These are phyloP conservation scores for Australoheros scitulus DNA, from an alignment of 2,113 vertebrate genomes.

Conservation along the genomic window DNA sequence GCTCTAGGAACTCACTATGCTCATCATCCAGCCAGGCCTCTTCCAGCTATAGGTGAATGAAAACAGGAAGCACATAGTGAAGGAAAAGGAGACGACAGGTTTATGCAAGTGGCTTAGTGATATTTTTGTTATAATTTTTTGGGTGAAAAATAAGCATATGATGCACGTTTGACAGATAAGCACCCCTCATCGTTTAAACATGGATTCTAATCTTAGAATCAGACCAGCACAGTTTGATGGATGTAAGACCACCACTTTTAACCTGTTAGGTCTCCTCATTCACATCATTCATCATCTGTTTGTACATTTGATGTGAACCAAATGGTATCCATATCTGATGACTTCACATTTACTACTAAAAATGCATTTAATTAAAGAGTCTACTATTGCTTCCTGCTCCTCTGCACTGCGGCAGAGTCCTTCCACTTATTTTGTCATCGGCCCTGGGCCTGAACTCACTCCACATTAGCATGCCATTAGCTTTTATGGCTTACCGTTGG, in stretches of 20 bases:
- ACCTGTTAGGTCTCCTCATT: slow-evolving; percentile 26
- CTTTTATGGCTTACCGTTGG: slow-evolving; percentile 79
- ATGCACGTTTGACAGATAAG: background rate
- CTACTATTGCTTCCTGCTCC: slow-evolving; percentile 55
- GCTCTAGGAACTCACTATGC: slow-evolving; percentile 95
- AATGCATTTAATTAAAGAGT: slow-evolving; percentile 72
- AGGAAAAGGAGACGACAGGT: background rate
- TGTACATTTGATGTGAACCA: slow-evolving; percentile 56
- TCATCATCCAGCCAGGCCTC: slow-evolving; percentile 98
- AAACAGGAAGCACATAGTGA: background rate
- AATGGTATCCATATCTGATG: slow-evolving; percentile 69
- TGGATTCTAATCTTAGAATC: slow-evolving; percentile 41
- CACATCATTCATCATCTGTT: slow-evolving; percentile 66
- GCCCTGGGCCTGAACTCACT: slow-evolving; percentile 73
- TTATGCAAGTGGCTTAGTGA: slow-evolving; percentile 37
- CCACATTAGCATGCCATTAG: slow-evolving; percentile 80
- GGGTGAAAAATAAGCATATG: background rate
- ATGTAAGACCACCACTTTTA: slow-evolving; percentile 44
- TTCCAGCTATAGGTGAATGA: slow-evolving; percentile 83
- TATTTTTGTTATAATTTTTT: slow-evolving; percentile 15
- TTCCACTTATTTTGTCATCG: slow-evolving; percentile 54
- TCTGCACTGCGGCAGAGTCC: slow-evolving; percentile 67
- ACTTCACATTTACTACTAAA: slow-evolving; percentile 70
- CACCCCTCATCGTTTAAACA: slow-evolving; percentile 47
- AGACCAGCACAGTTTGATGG: slow-evolving; percentile 41